Evolutionary conservation across 2,888 invertebrate genomes (phyloP).

Genomic region (Nemotelus nigrinus): DNA sequence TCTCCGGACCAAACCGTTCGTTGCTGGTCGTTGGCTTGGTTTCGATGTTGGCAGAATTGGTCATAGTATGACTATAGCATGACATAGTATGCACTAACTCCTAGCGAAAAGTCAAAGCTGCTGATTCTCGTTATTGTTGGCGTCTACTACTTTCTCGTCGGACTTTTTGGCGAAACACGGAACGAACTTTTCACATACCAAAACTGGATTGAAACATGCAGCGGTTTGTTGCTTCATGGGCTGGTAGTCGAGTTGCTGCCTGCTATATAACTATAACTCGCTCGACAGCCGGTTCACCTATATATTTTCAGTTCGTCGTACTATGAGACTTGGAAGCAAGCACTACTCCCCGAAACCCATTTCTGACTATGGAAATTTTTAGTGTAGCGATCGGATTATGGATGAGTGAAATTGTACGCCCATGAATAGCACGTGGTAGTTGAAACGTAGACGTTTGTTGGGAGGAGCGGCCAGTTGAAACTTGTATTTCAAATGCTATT

Average conservation of each 20-base stretch:
- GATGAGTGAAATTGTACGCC: constrained; percentile 7
- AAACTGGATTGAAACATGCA: constrained; percentile 12
- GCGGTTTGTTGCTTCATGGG: background rate
- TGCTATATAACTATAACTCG: background rate
- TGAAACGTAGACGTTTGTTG: too few relatives aligned
- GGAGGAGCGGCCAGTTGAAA: too few relatives aligned
- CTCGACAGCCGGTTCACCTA: constrained; percentile 18
- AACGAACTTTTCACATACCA: background rate
- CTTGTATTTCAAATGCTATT: too few relatives aligned
- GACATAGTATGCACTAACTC: too few relatives aligned
- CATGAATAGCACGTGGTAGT: background rate
- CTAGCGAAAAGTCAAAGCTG: too few relatives aligned
- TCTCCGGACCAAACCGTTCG: too few relatives aligned
- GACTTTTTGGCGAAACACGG: background rate
- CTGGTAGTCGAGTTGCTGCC: background rate
- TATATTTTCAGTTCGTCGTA: background rate
- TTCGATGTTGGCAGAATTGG: too few relatives aligned
- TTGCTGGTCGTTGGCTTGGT: too few relatives aligned
- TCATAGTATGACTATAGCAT: too few relatives aligned
- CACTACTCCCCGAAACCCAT: too few relatives aligned
- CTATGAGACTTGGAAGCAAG: too few relatives aligned
- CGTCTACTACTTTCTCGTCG: background rate
- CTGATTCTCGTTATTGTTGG: background rate
- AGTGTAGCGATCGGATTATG: background rate
- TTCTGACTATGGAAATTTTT: too few relatives aligned